Conservation (phyloP, 2,888 invertebrate genomes). For the Podotricha telesiphe region DNA sequence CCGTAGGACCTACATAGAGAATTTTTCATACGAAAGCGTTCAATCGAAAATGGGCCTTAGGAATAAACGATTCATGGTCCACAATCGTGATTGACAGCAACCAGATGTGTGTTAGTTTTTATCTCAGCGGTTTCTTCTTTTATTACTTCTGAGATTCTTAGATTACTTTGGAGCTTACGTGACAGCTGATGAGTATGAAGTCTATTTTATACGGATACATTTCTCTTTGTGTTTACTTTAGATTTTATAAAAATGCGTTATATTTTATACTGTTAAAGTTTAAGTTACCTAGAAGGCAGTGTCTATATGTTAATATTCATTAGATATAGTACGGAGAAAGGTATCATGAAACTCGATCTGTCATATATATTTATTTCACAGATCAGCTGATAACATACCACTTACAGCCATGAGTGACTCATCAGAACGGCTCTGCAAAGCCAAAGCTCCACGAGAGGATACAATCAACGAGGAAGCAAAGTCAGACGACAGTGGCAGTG, state of each 20-base stretch:
- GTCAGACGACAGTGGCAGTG: slow-evolving; percentile 76
- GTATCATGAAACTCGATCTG: no score
- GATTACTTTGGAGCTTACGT: slow-evolving; percentile 35
- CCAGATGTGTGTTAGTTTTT: slow-evolving; percentile 27
- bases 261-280: no score
- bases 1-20: slow-evolving; percentile 3
- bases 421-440: slow-evolving; percentile 78
- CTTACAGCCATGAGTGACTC: slow-evolving; percentile 77
- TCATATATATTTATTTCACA: no score
- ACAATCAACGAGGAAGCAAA: slow-evolving; percentile 78
- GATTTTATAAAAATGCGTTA: not conserved
- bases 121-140: slow-evolving; percentile 29
- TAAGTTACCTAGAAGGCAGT: no score
- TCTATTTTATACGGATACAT: not conserved
- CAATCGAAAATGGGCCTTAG: slow-evolving; percentile 3
- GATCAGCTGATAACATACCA: slow-evolving; percentile 80
- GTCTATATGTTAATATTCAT: no score
- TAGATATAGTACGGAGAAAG: no score
- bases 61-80: not conserved
- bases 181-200: slow-evolving; percentile 22
- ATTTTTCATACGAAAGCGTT: not conserved
- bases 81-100: not conserved
- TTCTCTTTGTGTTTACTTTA: not conserved
- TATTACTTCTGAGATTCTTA: slow-evolving; percentile 32
- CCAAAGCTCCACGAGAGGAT: slow-evolving; percentile 70